These are phyloP conservation scores for Dufourea novaeangliae DNA, from an alignment of 1,140 invertebrate species.

Conservation along the genomic window DNA sequence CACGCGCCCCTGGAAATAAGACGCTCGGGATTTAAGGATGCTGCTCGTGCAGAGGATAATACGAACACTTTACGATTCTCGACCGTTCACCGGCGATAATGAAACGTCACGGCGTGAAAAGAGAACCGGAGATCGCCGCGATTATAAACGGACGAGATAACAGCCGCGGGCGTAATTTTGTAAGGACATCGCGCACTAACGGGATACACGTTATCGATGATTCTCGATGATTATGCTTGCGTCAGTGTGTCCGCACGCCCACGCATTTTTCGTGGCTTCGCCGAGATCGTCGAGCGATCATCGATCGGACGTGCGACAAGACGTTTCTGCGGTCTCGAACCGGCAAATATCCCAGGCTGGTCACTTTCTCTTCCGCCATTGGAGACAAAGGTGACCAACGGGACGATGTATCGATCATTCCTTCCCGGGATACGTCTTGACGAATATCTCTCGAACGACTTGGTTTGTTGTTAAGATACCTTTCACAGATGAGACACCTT, in stretches of 20 bases:
- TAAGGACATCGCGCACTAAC: conserved; percentile 9
- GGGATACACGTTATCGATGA: conserved; percentile 37
- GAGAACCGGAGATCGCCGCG: background rate
- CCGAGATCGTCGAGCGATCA: conserved; percentile 29
- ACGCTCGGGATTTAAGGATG: background rate
- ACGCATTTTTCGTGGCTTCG: conserved; percentile 17
- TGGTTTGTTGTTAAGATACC: conserved; percentile 28
- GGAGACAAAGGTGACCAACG: conserved; percentile 54
- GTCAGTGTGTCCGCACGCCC: conserved; percentile 25
- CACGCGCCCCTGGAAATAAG: conserved; percentile 1
- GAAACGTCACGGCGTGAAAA: background rate
- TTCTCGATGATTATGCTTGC: conserved; percentile 22
- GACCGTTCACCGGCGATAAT: conserved; percentile 24
- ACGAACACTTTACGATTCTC: conserved; percentile 28
- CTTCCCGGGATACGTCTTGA: conserved; percentile 7
- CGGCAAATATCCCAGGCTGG: conserved; percentile 14
- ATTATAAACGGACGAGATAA: background rate
- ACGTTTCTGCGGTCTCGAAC: conserved; percentile 14
- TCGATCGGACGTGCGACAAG: conserved; percentile 51
- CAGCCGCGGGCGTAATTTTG: background rate
- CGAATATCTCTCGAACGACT: conserved; percentile 19
- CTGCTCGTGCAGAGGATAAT: conserved; percentile 13
- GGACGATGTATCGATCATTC: conserved; percentile 48
- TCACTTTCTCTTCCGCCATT: conserved; percentile 68
- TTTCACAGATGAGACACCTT: background rate